phyloP scores from a whole-genome alignment of 2,113 vertebrate species.

The Sphyrna mokarran region DNA sequence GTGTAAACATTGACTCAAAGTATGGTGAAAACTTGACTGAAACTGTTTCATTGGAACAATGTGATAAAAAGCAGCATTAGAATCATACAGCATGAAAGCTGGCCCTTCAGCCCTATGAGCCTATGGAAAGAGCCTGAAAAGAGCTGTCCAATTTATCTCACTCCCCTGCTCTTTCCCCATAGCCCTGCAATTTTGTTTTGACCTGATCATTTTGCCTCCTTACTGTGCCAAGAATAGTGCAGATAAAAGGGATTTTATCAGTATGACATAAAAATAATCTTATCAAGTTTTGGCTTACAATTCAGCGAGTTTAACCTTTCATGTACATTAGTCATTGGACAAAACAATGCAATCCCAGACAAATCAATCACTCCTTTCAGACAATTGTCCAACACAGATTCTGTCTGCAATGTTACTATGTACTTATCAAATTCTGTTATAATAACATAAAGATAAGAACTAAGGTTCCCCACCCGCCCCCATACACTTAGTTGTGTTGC shows the following conservation, averaged over 20 bases:
- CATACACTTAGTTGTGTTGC: neutral
- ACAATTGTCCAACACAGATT: neutral
- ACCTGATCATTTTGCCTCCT: neutral
- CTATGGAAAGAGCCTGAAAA: neutral
- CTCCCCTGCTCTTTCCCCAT: neutral
- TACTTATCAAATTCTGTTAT: neutral
- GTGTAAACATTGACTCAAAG: neutral
- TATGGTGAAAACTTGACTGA: neutral
- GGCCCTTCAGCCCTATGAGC: neutral
- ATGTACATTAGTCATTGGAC: neutral
- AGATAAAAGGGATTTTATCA: neutral
- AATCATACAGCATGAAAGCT: neutral
- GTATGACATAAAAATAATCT: neutral
- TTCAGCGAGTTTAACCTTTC: neutral
- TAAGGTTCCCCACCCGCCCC: too few relatives aligned
- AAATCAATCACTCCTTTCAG: conserved; percentile 7
- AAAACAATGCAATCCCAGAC: neutral
- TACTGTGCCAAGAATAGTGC: neutral
- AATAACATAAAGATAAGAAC: neutral
- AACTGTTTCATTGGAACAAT: neutral
- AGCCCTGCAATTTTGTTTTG: neutral
- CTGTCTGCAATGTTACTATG: neutral
- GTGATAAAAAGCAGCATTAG: neutral
- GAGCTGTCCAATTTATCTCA: neutral
- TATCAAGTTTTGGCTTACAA: neutral